Percentiles rank a stretch among this genome's conserved stretches.
Conservation (phyloP, 1,140 invertebrate species). For the Tigriopus japonicus region DNA sequence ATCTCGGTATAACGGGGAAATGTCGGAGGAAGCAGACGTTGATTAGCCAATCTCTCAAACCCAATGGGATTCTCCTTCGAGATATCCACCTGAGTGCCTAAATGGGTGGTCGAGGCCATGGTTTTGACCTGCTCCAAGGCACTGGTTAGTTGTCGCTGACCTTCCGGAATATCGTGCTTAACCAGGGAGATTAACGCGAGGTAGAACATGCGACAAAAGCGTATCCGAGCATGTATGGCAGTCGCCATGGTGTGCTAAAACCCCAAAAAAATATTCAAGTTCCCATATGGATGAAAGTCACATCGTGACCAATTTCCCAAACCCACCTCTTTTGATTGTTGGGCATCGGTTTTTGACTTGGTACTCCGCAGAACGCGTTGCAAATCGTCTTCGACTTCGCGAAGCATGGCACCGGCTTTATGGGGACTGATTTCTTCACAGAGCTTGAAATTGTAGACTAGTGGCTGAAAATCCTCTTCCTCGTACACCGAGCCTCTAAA, state of each 20-base stretch:
- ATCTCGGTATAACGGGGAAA: background rate
- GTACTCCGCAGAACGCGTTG: slow-evolving; percentile 41
- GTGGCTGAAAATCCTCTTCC: slow-evolving; percentile 89
- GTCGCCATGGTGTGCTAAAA: background rate
- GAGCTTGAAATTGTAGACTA: slow-evolving; percentile 75
- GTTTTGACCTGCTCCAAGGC: background rate
- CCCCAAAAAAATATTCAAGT: background rate
- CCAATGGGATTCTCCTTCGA: background rate
- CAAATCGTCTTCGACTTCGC: slow-evolving; percentile 80
- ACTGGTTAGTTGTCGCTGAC: background rate
- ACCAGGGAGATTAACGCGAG: background rate
- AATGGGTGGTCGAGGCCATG: background rate
- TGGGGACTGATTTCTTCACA: slow-evolving; percentile 61
- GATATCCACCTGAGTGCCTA: too few relatives aligned
- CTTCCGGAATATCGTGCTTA: background rate
- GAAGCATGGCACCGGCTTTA: slow-evolving; percentile 55
- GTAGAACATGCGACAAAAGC: background rate
- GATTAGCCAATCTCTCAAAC: background rate
- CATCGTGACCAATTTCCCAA: background rate
- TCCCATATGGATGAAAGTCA: too few relatives aligned
- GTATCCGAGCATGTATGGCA: slow-evolving; percentile 16
- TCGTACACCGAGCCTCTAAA: slow-evolving; percentile 30
- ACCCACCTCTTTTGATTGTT: background rate
- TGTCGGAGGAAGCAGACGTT: background rate
- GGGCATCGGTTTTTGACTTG: background rate